These are phyloP conservation scores for Takifugu bimaculatus DNA, from an alignment of 2,113 vertebrate genomes.

Conservation along the genomic window DNA sequence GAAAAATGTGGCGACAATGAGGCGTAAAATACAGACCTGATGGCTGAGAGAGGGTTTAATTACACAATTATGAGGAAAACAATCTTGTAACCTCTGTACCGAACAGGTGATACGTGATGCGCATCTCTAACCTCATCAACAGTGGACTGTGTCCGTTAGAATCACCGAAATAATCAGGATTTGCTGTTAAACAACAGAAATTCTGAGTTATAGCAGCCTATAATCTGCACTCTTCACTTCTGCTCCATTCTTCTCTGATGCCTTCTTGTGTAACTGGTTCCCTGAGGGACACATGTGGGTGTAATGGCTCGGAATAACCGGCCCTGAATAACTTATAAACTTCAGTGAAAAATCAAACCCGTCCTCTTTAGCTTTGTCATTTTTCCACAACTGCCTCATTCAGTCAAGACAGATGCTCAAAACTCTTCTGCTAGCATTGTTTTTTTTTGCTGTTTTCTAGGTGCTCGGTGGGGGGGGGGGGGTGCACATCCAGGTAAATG, in stretches of 20 bases:
- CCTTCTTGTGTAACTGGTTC: constrained; percentile 36
- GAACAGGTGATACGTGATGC: too few species aligned
- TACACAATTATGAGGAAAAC: too few species aligned
- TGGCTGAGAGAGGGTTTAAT: not conserved
- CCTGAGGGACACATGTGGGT: constrained; percentile 35
- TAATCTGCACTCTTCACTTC: constrained; percentile 2
- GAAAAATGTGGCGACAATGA: not conserved
- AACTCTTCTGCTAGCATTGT: constrained; percentile 38
- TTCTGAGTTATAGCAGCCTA: not conserved
- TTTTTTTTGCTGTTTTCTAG: constrained; percentile 31
- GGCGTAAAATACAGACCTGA: not conserved
- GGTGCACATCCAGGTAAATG: constrained; percentile 23
- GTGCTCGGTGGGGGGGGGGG: not conserved
- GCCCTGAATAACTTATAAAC: constrained; percentile 28
- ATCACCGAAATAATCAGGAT: too few species aligned
- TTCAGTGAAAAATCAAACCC: constrained; percentile 24
- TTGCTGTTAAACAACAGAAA: not conserved
- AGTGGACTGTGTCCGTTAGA: too few species aligned
- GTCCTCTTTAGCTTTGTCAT: constrained; percentile 6
- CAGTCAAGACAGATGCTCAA: not conserved
- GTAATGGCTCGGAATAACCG: constrained; percentile 39
- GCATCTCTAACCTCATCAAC: too few species aligned
- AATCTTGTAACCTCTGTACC: too few species aligned
- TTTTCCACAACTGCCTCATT: constrained; percentile 16
- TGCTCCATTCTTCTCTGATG: constrained; percentile 11